Conservation (phyloP, 2,113 vertebrate genomes). For the Xiphophorus couchianus region DNA sequence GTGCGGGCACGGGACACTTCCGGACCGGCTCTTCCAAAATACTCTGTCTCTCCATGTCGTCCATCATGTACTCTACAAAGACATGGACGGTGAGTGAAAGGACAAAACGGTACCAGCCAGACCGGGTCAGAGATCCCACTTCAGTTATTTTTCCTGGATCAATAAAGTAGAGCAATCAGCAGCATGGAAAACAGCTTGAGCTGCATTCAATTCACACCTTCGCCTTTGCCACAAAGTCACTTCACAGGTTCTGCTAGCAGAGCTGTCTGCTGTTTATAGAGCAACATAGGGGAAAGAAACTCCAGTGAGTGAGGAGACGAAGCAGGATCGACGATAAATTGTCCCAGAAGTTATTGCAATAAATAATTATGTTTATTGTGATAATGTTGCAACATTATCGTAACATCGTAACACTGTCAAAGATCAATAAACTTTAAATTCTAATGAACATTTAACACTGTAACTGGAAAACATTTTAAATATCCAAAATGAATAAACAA, state of each 20-base stretch:
- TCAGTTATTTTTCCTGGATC: constrained; percentile 46
- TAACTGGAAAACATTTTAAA: too few relatives aligned
- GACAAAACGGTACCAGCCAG: neutral
- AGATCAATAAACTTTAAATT: too few relatives aligned
- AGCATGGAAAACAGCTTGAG: constrained; percentile 48
- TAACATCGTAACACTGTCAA: too few relatives aligned
- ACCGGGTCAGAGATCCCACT: neutral
- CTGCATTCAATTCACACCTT: constrained; percentile 54
- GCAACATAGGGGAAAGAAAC: constrained; percentile 4
- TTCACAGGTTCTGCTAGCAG: constrained; percentile 38
- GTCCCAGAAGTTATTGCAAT: too few relatives aligned
- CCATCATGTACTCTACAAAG: constrained; percentile 87
- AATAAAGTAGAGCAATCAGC: constrained; percentile 43
- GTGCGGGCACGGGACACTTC: constrained; percentile 81
- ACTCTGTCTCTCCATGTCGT: constrained; percentile 79
- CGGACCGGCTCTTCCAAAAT: constrained; percentile 82
- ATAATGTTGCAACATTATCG: too few relatives aligned
- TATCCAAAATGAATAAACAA: too few relatives aligned
- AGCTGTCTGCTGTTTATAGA: constrained; percentile 27
- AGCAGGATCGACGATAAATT: neutral
- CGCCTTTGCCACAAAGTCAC: constrained; percentile 13
- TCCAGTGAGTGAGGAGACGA: neutral
- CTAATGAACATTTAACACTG: too few relatives aligned
- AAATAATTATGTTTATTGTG: too few relatives aligned
- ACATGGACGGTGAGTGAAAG: neutral